phyloP scores from a whole-genome alignment of 2,113 vertebrate genomes.

The Urocitellus parryii region DNA sequence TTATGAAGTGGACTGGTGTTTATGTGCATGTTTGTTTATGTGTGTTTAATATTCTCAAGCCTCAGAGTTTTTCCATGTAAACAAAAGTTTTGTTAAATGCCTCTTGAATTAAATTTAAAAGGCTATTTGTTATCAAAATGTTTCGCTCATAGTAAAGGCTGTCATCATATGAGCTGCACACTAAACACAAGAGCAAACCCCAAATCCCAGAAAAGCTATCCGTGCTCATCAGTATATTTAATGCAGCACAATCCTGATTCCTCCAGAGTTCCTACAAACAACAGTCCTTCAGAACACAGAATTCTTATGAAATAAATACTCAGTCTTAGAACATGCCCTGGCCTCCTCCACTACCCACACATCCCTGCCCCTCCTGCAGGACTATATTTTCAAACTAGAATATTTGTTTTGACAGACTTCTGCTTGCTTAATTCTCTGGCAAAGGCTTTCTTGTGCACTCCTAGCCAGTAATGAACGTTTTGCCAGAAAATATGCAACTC shows the following conservation, averaged over 20 bases:
- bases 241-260: background rate
- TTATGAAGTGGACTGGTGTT: constrained; percentile 67
- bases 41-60: constrained; percentile 61
- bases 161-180: constrained; percentile 35
- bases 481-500: constrained; percentile 81
- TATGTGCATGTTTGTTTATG: constrained; percentile 68
- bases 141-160: constrained; percentile 65
- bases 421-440: constrained; percentile 82
- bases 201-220: constrained; percentile 50
- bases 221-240: constrained; percentile 24
- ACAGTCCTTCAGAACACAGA: constrained; percentile 66
- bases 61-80: constrained; percentile 72
- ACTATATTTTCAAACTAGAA: constrained; percentile 80
- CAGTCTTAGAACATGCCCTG: constrained; percentile 72
- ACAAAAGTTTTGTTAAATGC: constrained; percentile 76
- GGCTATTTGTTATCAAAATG: constrained; percentile 70
- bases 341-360: constrained; percentile 53
- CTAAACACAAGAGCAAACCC: constrained; percentile 48
- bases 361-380: constrained; percentile 31
- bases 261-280: constrained; percentile 58
- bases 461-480: constrained; percentile 78
- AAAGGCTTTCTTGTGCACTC: constrained; percentile 66
- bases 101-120: constrained; percentile 71
- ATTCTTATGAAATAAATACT: constrained; percentile 77
- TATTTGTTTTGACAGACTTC: constrained; percentile 81